phyloP scores from a whole-genome alignment of 2,797 vertebrate genomes.

The Acrocephalus scirpaceus region DNA sequence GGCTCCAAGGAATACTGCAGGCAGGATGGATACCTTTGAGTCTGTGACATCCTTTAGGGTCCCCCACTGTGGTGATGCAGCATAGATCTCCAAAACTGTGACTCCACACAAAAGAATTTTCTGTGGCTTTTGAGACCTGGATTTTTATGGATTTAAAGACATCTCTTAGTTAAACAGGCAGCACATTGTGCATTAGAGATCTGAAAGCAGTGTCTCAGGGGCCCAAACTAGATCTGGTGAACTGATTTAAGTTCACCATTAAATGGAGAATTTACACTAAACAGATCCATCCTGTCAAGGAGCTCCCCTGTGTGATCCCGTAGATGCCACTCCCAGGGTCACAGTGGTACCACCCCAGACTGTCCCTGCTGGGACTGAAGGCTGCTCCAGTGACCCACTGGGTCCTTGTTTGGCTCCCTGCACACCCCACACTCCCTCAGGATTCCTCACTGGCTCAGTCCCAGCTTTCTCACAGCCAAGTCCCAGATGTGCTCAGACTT shows the following conservation, averaged over 20 bases:
- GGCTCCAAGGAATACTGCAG: background rate
- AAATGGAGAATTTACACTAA: background rate
- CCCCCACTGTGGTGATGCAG: background rate
- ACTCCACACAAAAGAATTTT: background rate
- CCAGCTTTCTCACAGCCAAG: background rate
- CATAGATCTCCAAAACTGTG: background rate
- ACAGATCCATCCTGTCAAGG: background rate
- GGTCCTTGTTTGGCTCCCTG: background rate
- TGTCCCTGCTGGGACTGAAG: background rate
- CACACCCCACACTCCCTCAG: background rate
- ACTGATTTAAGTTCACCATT: background rate
- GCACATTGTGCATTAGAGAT: background rate
- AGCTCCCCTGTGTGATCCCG: background rate
- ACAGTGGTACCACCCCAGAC: background rate
- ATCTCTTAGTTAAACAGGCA: background rate
- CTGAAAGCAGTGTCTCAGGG: background rate
- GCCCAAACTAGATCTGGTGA: background rate
- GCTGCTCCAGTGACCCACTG: background rate
- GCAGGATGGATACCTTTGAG: background rate
- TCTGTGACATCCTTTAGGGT: background rate
- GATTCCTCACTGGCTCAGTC: background rate
- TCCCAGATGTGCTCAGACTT: background rate
- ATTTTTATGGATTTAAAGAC: background rate
- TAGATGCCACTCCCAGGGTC: accelerated
- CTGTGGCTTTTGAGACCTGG: background rate